Percentiles rank a stretch among this genome's conserved stretches.
phyloP scores from a whole-genome alignment of 2,113 vertebrate species.

The Cichladusa arquata region DNA sequence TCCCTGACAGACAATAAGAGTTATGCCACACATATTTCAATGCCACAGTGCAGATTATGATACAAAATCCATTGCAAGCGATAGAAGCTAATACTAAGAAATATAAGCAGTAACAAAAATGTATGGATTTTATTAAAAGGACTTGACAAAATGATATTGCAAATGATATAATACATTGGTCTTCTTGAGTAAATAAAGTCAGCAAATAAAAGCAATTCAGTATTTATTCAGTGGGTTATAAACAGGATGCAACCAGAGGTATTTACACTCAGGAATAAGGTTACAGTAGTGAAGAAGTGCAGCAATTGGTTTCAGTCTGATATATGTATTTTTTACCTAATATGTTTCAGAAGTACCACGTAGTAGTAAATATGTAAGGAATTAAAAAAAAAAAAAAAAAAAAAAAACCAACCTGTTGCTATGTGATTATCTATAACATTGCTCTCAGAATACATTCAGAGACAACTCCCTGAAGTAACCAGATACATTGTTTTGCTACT shows the following conservation, averaged over 20 bases:
- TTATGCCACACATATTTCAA: neutral
- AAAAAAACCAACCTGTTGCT: neutral
- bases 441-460: neutral
- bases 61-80: slow-evolving; percentile 38
- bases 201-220: neutral
- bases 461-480: neutral
- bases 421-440: neutral
- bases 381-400: no score
- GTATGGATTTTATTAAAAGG: slow-evolving; percentile 3
- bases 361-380: neutral
- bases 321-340: neutral
- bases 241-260: neutral
- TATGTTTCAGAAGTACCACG: neutral
- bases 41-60: neutral
- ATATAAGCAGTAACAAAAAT: neutral
- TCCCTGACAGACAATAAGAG: neutral
- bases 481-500: fast-evolving
- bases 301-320: neutral
- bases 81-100: neutral
- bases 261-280: neutral
- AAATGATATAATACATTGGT: neutral
- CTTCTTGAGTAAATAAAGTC: neutral
- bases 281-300: neutral
- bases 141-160: neutral
- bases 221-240: neutral